A percentile compares a stretch with the other conserved stretches of the same genome.
These are phyloP conservation scores for Anguilla anguilla DNA, from an alignment of 2,797 vertebrate genomes.

Conservation along the genomic window DNA sequence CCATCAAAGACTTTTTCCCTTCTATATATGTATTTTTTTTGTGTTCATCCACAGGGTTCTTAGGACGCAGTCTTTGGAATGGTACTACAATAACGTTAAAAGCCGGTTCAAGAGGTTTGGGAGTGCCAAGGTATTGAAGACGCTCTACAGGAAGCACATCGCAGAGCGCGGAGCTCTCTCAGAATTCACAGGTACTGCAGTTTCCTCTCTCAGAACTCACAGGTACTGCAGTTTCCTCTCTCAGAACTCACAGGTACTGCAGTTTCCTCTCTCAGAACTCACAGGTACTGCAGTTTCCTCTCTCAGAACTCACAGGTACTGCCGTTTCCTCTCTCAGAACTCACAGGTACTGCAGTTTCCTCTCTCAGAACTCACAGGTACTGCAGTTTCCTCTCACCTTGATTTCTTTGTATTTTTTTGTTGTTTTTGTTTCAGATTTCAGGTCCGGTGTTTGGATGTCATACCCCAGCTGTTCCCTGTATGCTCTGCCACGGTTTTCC, in stretches of 20 bases:
- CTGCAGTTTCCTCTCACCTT: not conserved
- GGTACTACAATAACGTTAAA: slow-evolving; percentile 97
- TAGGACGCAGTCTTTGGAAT: slow-evolving; percentile 90
- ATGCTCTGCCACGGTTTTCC: not conserved
- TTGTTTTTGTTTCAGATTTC: not conserved
- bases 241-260: no score
- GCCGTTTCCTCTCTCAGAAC: no score
- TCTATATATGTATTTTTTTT: not conserved
- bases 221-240: no score
- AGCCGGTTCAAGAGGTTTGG: slow-evolving; percentile 96
- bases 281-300: no score
- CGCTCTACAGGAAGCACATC: slow-evolving; percentile 89
- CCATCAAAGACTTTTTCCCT: not conserved
- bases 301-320: no score
- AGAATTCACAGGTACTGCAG: slow-evolving; percentile 79
- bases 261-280: no score
- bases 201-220: not conserved
- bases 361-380: no score
- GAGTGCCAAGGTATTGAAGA: slow-evolving; percentile 96
- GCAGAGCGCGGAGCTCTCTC: slow-evolving; percentile 81
- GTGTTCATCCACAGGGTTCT: slow-evolving; percentile 74
- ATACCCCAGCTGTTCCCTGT: not conserved
- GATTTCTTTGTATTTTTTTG: slow-evolving; percentile 1
- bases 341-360: no score
- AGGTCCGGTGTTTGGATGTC: not conserved